Evolutionary conservation across 2,113 vertebrate genomes (phyloP), one percentile per base, ranked within the genome.

Genomic region (Neotoma lepida): DNA sequence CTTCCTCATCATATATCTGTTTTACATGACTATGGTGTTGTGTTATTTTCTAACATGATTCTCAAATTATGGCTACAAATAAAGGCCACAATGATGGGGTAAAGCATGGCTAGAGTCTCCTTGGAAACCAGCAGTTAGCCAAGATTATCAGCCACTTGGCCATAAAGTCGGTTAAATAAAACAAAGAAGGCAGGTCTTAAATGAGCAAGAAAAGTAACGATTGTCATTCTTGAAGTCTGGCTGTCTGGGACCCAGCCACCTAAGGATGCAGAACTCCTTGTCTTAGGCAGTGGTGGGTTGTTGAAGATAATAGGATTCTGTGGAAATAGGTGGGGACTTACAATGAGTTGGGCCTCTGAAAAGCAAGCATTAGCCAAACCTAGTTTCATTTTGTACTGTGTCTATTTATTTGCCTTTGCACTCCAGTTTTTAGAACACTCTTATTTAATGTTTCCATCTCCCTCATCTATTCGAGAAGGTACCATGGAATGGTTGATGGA

Each of bases 401-500:
- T 78, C 94, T 86, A 46, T 90, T 92, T 74, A 85, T 84, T 89
- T 95, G 66, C 30, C 66, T 28, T 90, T 92, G 51, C 63, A 84
- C 74, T 39, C 39, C 63, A 73, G 68, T 54, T 85, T 93, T 90
- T 76, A 85, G 54, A 92, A 76, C 6, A 90, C 26, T 81, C 63
- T 95, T 86, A 17, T 46, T 88, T 63, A 92, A 66, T 90, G 30
- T 86, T 86, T 46, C 46, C 76, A 30, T 78, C 73, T 77, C 88
- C 22, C 71, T 90, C 64, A 85, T 88, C 82, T 74, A 63, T 63
- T 46, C 56, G 82, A 89, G 46, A 96, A 82, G 73, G 26, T 86
- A 91, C 66, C 90, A 35, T 46, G 71, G 44, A 93, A 95, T 90
- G 46, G n/a, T 86, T 90, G 74, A 66, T 81, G 84, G 74, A 86